These are phyloP conservation scores for Galagoides demidoff DNA, from an alignment of 2,797 vertebrate genomes.

Conservation along the genomic window DNA sequence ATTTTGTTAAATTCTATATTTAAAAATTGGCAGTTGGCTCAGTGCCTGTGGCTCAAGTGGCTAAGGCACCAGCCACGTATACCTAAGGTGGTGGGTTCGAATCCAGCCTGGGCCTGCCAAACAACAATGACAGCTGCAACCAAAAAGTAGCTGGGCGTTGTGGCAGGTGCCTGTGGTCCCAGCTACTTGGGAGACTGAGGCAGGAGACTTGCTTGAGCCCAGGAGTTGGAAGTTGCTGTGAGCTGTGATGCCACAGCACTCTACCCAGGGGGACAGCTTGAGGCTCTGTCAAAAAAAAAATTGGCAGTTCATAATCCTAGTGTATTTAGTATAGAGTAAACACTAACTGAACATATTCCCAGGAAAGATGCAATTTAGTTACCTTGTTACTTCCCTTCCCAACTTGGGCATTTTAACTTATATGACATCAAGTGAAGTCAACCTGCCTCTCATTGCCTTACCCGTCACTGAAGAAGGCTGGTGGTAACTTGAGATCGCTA, in stretches of 20 bases:
- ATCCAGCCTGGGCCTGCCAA: too few relatives aligned
- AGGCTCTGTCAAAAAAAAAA: background rate
- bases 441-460: background rate
- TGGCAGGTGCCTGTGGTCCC: too few relatives aligned
- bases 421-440: background rate
- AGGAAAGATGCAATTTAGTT: background rate
- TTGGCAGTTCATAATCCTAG: background rate
- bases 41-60: too few relatives aligned
- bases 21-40: background rate
- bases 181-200: too few relatives aligned
- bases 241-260: too few relatives aligned
- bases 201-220: too few relatives aligned
- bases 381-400: background rate
- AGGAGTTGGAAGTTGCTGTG: too few relatives aligned
- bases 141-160: too few relatives aligned
- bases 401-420: background rate
- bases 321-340: background rate
- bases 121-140: too few relatives aligned
- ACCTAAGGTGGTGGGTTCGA: too few relatives aligned
- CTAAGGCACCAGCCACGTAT: too few relatives aligned
- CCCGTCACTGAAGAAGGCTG: background rate
- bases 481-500: background rate
- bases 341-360: background rate
- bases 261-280: too few relatives aligned
- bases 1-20: conserved; percentile 15